phyloP scores from a whole-genome alignment of 1,140 invertebrate species.

The Lepidostoma basale region DNA sequence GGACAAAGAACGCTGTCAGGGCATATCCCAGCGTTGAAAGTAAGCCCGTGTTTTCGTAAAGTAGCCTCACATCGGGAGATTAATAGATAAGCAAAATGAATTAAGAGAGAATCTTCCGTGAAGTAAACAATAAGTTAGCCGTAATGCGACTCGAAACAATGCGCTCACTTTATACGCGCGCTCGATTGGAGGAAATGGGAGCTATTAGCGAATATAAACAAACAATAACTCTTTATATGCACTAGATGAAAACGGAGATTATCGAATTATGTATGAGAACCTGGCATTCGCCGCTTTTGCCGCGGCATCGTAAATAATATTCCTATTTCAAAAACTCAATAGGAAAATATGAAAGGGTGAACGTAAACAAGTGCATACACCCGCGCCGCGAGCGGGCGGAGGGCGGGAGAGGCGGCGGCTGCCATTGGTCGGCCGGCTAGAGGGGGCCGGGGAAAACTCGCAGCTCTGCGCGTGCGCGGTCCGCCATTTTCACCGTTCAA shows the following conservation, averaged over 20 bases:
- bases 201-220: conserved; percentile 26
- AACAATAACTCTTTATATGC: conserved; percentile 18
- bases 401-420: neutral
- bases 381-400: neutral
- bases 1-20: conserved; percentile 36
- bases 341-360: conserved; percentile 24
- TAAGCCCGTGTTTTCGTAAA: conserved; percentile 11
- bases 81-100: conserved; percentile 33
- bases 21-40: conserved; percentile 21
- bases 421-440: neutral
- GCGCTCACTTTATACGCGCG: neutral
- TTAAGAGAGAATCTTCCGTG: conserved; percentile 29
- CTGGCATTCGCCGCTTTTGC: neutral
- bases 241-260: conserved; percentile 14
- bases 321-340: conserved; percentile 13
- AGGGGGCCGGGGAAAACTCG: conserved; percentile 34
- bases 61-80: conserved; percentile 14
- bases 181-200: conserved; percentile 6
- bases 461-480: conserved; percentile 36
- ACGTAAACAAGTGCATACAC: conserved; percentile 20
- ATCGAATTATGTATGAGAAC: conserved; percentile 22
- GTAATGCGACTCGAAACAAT: conserved; percentile 27
- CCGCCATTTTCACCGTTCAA: neutral
- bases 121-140: conserved; percentile 29
- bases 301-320: neutral